Evolutionary conservation across 2,113 vertebrate genomes (phyloP).

Genomic region (Lasiurus cinereus): DNA sequence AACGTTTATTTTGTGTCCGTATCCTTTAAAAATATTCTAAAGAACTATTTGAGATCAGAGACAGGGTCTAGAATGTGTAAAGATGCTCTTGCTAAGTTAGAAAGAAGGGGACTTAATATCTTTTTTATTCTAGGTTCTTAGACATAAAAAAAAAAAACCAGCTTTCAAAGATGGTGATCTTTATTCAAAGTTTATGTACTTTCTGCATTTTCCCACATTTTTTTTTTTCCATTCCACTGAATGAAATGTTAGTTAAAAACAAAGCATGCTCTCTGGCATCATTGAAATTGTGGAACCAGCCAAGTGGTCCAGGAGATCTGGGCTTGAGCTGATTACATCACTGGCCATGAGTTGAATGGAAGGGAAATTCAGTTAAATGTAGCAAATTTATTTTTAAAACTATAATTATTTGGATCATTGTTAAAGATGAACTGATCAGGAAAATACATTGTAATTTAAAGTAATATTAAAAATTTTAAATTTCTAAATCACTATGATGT

Average conservation of each 20-base stretch:
- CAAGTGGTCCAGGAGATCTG: neutral
- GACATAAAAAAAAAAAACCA: neutral
- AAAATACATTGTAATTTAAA: slow-evolving; percentile 44
- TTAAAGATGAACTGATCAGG: slow-evolving; percentile 55
- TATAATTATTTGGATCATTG: neutral
- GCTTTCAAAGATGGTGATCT: slow-evolving; percentile 22
- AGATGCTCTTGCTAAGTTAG: neutral
- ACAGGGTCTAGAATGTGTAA: neutral
- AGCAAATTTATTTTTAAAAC: slow-evolving; percentile 58
- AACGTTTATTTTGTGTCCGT: neutral
- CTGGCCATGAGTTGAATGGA: slow-evolving; percentile 5
- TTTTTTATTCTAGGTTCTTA: slow-evolving; percentile 42
- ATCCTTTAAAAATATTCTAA: slow-evolving; percentile 58
- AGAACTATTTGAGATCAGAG: neutral
- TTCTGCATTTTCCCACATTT: slow-evolving; percentile 46
- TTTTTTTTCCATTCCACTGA: neutral
- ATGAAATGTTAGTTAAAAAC: slow-evolving; percentile 55
- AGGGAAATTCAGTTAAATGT: neutral
- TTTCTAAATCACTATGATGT: slow-evolving; percentile 2
- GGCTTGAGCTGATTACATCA: slow-evolving; percentile 21
- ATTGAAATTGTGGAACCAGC: neutral
- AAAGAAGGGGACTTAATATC: neutral
- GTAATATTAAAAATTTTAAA: slow-evolving; percentile 52
- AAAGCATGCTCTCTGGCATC: slow-evolving; percentile 10
- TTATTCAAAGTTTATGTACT: slow-evolving; percentile 27